Evolutionary conservation across 1,140 invertebrate genomes (phyloP), one percentile per base, ranked within the genome.

Genomic region (Lutraria rhynchaena): DNA sequence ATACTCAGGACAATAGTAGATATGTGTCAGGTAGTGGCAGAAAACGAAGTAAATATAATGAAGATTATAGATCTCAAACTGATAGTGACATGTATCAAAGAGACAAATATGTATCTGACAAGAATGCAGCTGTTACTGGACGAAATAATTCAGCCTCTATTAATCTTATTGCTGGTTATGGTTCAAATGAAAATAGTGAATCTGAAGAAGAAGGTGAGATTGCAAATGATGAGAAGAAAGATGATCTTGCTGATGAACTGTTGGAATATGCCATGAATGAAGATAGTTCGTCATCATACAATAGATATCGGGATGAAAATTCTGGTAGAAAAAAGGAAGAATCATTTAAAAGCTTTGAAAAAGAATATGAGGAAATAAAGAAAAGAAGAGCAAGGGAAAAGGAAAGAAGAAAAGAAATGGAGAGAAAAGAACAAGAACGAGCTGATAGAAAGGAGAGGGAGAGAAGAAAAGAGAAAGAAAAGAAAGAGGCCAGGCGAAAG

Each of bases 391-490:
- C 67, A 35, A 49, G 60, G 19, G 60, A 81, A 57, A 85, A 63
- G 41, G 78, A 83, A 77, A 76, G 80, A 73, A 82, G 83, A 27
- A 85, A 74, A 73, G 87, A 84, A 80, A 81, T 35, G 49, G 49
- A 86, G 29, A 90, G 92, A 83, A 91, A 93, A 29, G 91, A 91
- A 81, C 90, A 93, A 77, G 90, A 91, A 51, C 86, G 92, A 57
- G 87, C 88, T 83, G 78, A 89, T 82, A 74, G 85, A 57, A 87
- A 82, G 75, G 24, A 67, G 37, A 29, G 63, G 67, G 61, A 53
- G 41, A 80, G 19, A 61, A 19, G 49, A 53, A 77, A 57, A 29
- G 57, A 49, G 37, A 65, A 55, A 46, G 57, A 67, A 58, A 69
- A 63, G 60, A 63, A 46, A 58, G 73, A 83, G 41, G 69, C 19